These are phyloP conservation scores for Cecidostiba fungosa DNA, from an alignment of 2,888 invertebrate species.

Conservation along the genomic window DNA sequence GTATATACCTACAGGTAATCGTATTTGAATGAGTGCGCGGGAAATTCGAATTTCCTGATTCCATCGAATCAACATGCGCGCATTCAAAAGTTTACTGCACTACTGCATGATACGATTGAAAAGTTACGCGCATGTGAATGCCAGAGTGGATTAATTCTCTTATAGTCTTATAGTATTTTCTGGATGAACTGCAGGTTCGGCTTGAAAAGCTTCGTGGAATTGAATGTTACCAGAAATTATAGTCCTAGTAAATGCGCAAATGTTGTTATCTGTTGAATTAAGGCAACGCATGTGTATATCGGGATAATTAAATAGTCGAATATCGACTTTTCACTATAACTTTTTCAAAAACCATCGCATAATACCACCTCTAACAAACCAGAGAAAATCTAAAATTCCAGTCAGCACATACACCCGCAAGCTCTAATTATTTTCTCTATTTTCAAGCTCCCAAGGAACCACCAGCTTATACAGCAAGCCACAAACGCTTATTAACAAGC, in stretches of 20 bases:
- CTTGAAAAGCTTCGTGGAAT: neutral
- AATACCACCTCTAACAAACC: neutral
- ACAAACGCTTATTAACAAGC: constrained; percentile 13
- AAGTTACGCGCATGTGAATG: neutral
- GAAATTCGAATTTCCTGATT: constrained; percentile 33
- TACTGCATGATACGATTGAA: neutral
- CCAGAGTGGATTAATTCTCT: neutral
- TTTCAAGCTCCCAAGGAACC: neutral
- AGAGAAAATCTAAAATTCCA: neutral
- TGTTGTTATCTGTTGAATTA: too few species aligned
- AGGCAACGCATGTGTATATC: too few species aligned
- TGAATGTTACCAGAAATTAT: neutral
- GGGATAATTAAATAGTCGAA: too few species aligned
- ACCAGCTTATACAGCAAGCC: neutral
- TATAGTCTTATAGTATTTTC: neutral
- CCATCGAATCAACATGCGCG: constrained; percentile 8
- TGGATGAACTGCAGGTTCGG: neutral
- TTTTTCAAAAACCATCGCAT: neutral
- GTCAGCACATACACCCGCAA: neutral
- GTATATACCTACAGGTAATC: too few species aligned
- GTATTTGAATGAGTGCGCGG: neutral
- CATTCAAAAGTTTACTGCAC: constrained; percentile 22
- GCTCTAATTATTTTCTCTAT: neutral
- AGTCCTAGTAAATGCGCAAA: neutral
- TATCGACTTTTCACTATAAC: too few species aligned